These are phyloP conservation scores for Bactericera cockerelli DNA, from an alignment of 1,140 invertebrate species.

Conservation along the genomic window DNA sequence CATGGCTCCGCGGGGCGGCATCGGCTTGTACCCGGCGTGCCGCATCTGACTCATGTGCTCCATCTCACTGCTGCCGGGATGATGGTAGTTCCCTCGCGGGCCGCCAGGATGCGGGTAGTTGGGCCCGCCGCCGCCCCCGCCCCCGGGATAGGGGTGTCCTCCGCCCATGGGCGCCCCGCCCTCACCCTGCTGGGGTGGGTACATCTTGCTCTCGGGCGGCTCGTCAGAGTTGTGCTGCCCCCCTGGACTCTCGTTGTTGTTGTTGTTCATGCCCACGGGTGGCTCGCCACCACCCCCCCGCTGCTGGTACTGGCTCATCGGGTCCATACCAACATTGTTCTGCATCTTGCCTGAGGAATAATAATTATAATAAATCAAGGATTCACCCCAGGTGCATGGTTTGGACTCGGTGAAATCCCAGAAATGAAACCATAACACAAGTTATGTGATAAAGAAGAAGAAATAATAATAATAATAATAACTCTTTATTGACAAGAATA, in stretches of 20 bases:
- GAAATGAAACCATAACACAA: no score
- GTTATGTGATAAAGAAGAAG: conserved; percentile 19
- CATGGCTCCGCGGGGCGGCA: conserved; percentile 3
- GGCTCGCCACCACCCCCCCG: conserved; percentile 32
- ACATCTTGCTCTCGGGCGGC: conserved; percentile 27
- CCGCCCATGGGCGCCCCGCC: conserved; percentile 21
- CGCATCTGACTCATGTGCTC: conserved; percentile 7
- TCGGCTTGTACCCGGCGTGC: background rate
- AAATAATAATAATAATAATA: no score
- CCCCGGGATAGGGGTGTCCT: background rate
- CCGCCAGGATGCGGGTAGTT: conserved; percentile 8
- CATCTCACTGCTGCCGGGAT: conserved; percentile 14
- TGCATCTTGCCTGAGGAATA: background rate
- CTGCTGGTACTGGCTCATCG: conserved; percentile 39
- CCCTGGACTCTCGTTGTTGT: conserved; percentile 23
- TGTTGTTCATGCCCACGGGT: conserved; percentile 27
- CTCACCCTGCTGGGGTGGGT: conserved; percentile 27
- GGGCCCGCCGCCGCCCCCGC: no score
- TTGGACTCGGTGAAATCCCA: no score
- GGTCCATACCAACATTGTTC: conserved; percentile 25
- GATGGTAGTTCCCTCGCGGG: conserved; percentile 18
- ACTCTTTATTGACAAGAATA: no score
- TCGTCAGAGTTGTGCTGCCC: conserved; percentile 28
- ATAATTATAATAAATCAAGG: no score
- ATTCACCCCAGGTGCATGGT: no score